Evolutionary conservation across 2,888 invertebrate genomes (phyloP).

Genomic region (Leucoma salicis): DNA sequence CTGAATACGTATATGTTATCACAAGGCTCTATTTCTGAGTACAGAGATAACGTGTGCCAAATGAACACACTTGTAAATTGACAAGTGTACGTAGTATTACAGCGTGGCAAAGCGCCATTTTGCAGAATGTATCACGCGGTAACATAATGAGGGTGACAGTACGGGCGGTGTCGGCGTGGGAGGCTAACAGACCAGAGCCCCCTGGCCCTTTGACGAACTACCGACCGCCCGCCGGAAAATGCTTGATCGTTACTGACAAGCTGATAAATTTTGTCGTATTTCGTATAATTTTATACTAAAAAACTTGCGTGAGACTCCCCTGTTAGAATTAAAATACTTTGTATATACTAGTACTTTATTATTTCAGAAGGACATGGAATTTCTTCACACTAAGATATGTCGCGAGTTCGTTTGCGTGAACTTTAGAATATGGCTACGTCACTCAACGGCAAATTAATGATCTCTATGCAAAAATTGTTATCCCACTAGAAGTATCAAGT

Average conservation of each 20-base stretch:
- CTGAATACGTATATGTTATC: no score
- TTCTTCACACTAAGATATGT: no score
- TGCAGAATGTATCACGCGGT: slow-evolving; percentile 41
- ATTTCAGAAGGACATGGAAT: no score
- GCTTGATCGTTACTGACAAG: slow-evolving; percentile 37
- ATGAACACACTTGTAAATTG: slow-evolving; percentile 34
- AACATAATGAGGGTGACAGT: slow-evolving; percentile 47
- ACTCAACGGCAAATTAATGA: no score
- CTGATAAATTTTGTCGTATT: slow-evolving; percentile 21
- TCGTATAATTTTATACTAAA: neutral
- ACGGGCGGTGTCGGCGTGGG: slow-evolving; percentile 33
- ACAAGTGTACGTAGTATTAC: slow-evolving; percentile 32
- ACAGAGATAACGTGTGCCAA: slow-evolving; percentile 18
- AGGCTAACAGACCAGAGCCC: slow-evolving; percentile 40
- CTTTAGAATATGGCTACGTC: no score
- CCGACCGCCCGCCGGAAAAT: slow-evolving; percentile 31
- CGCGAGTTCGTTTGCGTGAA: no score
- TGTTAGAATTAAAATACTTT: no score
- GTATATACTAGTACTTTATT: no score
- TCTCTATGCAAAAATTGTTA: no score
- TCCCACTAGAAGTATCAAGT: no score
- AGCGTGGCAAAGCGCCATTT: slow-evolving; percentile 36
- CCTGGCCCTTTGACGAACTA: slow-evolving; percentile 42
- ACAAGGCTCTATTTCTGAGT: no score
- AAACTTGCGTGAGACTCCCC: no score